A percentile compares a stretch with the other conserved stretches of the same genome.
These are phyloP conservation scores for Psophia crepitans DNA, from an alignment of 2,113 vertebrate species.

Conservation along the genomic window DNA sequence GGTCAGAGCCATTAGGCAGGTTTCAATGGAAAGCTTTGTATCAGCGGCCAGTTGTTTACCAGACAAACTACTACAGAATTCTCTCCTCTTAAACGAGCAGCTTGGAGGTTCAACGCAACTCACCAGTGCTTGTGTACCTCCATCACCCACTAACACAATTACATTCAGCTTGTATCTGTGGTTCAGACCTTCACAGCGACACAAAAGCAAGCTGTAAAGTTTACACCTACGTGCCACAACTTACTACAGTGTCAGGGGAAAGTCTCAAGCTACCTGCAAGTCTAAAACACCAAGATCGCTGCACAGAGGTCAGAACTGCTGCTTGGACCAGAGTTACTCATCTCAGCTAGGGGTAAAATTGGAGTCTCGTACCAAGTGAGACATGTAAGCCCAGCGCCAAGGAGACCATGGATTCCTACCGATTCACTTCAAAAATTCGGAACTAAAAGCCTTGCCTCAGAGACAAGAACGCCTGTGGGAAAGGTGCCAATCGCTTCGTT, in stretches of 20 bases:
- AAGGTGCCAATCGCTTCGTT: not conserved
- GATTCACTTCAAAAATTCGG: fast-evolving
- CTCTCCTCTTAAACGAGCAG: not conserved
- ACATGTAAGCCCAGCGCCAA: not conserved
- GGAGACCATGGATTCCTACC: not conserved
- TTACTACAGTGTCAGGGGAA: fast-evolving
- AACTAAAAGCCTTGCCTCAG: not conserved
- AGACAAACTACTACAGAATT: not conserved
- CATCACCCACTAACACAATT: fast-evolving
- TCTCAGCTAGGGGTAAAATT: not conserved
- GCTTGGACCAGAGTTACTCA: not conserved
- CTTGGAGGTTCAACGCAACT: not conserved
- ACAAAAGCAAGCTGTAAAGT: not conserved
- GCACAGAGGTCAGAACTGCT: not conserved
- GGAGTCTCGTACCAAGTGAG: not conserved
- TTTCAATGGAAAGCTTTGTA: not conserved
- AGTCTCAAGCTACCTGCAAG: not conserved
- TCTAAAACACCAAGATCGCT: not conserved
- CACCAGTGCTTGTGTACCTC: not conserved
- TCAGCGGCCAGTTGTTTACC: not conserved
- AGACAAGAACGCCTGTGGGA: not conserved
- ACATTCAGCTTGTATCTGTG: not conserved
- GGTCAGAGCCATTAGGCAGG: not conserved
- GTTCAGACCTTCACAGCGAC: not conserved
- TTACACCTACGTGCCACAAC: too few species aligned